Base-by-base conservation (phyloP, 2,113 vertebrate species). In the Himantopus leucocephalus region DNA sequence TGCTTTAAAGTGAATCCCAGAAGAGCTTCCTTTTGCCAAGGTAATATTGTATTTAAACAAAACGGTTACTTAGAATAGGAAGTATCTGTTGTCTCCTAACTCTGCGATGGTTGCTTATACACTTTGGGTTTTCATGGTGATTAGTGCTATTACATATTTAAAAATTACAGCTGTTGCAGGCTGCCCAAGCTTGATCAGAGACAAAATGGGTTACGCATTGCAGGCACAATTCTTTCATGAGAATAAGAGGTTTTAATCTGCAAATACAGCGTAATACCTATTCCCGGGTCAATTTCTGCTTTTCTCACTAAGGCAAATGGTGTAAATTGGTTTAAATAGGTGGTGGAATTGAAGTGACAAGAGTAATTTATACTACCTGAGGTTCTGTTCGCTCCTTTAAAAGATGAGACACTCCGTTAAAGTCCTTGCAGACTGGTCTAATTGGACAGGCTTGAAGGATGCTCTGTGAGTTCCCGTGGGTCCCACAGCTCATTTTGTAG, bases 301-400 rank as follows among this genome's bases (percentile, higher is more conserved):
- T 88, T 93, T 70, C 73, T 93, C 81, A 73, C 77, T 87, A 75
- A 85, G 71, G 87, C 50, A 95, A 95, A 92, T 90, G 58, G 81
- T 68, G 62, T 62, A 94, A 96, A 96, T 90, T 95, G 74, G 63
- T 95, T 95, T 94, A 96, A 96, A 88, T 82, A 85, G 92, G n/a
- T 82, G 30, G 39, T 93, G 39, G 87, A 94, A 95, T 96, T 96
- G 92, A 96, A 94, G 90, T 97, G 96, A 94, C 96, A 96, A 45
- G 85, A 95, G 70, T 88, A 94, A 96, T 97, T 96, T 95, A 85
- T 96, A 75, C 35, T 93, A 95, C 90, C 53, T 45, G 35, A 70
- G 58, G 48, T 97, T 94, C 87, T 85, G 66, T 48, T 91, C 0
- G 1, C 34, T 93, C 13, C 58, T 73, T 79, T 91, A 76, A 62